phyloP scores from a whole-genome alignment of 2,888 invertebrate genomes.

The Serrognathus titanus region DNA sequence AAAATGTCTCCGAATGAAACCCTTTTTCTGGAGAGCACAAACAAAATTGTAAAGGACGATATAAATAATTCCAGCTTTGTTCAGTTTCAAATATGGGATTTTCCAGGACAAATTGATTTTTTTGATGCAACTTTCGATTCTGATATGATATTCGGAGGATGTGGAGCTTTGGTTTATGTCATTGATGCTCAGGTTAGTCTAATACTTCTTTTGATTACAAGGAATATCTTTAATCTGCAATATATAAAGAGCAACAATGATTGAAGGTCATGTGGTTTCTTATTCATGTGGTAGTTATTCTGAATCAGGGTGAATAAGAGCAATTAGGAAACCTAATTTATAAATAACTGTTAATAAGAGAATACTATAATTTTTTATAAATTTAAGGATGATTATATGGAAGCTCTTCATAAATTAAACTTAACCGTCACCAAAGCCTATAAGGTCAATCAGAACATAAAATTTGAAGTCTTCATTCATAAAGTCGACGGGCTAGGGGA shows the following conservation, averaged over 20 bases:
- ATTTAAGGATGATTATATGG: slow-evolving; percentile 90
- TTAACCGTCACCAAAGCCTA: slow-evolving; percentile 92
- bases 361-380: background rate
- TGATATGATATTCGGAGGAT: slow-evolving; percentile 94
- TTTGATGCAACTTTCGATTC: slow-evolving; percentile 95
- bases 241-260: background rate
- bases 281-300: background rate
- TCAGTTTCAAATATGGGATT: slow-evolving; percentile 99
- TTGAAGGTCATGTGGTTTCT: background rate
- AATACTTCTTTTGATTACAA: background rate
- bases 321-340: background rate
- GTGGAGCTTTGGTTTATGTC: slow-evolving; percentile 97
- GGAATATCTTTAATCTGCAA: background rate
- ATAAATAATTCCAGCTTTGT: slow-evolving; percentile 97
- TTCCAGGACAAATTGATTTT: slow-evolving; percentile 98
- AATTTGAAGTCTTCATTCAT: slow-evolving; percentile 98
- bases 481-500: slow-evolving; percentile 99
- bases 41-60: slow-evolving; percentile 97
- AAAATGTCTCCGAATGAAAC: slow-evolving; percentile 99
- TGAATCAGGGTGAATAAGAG: too few relatives aligned
- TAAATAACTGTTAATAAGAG: too few relatives aligned
- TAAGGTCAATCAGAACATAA: slow-evolving; percentile 92
- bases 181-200: slow-evolving; percentile 88
- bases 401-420: slow-evolving; percentile 89
- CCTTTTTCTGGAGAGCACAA: slow-evolving; percentile 95